Conservation (phyloP, 2,113 vertebrate genomes). For the Phyllostomus hastatus region DNA sequence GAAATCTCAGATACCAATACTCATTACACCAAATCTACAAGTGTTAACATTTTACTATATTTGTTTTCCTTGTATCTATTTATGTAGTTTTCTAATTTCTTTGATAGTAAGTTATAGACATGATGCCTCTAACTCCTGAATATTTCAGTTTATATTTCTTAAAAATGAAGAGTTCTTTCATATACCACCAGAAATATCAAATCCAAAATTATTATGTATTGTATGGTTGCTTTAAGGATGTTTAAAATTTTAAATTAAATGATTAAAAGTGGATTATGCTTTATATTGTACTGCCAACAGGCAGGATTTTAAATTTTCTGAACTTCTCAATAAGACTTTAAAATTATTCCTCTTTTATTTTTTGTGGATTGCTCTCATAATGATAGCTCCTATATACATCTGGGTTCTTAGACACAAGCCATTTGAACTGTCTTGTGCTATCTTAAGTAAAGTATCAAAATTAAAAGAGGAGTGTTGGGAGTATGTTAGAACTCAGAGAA, state of each 20-base stretch:
- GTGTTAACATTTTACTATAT: not conserved
- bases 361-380: not conserved
- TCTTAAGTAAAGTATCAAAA: not conserved
- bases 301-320: not conserved
- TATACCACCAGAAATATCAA: not conserved
- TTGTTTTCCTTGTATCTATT: not conserved
- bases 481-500: not conserved
- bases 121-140: not conserved
- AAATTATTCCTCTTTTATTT: not conserved
- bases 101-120: not conserved
- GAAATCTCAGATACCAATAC: not conserved
- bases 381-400: not conserved
- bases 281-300: not conserved
- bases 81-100: not conserved
- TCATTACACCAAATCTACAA: not conserved
- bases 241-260: slow-evolving; percentile 5
- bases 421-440: not conserved
- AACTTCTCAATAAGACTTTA: not conserved
- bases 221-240: not conserved
- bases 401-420: not conserved
- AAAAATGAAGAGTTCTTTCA: not conserved
- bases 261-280: not conserved
- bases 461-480: not conserved
- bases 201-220: not conserved
- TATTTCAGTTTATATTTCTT: not conserved